A percentile compares a stretch with the other conserved stretches of the same genome.
phyloP scores from a whole-genome alignment of 2,797 vertebrate genomes.

The Bradypodion ventrale region DNA sequence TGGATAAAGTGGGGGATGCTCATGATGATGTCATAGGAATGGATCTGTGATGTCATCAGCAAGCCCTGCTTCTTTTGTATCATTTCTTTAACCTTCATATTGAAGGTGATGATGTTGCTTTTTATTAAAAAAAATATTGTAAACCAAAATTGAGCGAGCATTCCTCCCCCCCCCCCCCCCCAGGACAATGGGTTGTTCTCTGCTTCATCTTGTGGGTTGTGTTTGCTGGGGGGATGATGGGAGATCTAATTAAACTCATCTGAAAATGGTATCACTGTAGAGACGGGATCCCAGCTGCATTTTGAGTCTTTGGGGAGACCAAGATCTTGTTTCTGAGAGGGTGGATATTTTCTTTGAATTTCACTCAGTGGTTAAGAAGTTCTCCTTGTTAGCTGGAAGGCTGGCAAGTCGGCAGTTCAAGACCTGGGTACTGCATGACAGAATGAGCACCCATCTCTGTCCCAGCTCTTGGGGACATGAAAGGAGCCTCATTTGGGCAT shows the following conservation, averaged over 20 bases:
- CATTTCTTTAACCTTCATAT: slow-evolving; percentile 36
- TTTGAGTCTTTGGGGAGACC: not conserved
- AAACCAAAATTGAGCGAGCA: not conserved
- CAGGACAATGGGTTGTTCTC: no score
- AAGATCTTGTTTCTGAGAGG: not conserved
- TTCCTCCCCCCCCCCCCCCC: no score
- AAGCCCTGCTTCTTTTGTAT: not conserved
- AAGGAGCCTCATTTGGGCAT: no score
- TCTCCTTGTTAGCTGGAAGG: no score
- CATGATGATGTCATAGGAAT: not conserved
- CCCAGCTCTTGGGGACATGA: no score
- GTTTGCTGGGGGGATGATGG: not conserved
- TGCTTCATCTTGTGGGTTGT: no score
- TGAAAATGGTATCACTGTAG: not conserved
- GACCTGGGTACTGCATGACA: no score
- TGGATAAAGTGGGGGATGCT: not conserved
- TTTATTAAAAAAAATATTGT: slow-evolving; percentile 17
- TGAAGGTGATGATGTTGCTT: slow-evolving; percentile 33
- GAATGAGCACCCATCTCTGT: no score
- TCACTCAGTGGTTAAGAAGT: no score
- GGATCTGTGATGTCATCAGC: not conserved
- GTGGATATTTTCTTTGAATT: not conserved
- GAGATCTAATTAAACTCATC: not conserved
- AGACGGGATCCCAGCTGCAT: not conserved
- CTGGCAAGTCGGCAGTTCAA: no score